Base-by-base conservation (phyloP, 2,113 vertebrate species). In the Ictalurus punctatus region DNA sequence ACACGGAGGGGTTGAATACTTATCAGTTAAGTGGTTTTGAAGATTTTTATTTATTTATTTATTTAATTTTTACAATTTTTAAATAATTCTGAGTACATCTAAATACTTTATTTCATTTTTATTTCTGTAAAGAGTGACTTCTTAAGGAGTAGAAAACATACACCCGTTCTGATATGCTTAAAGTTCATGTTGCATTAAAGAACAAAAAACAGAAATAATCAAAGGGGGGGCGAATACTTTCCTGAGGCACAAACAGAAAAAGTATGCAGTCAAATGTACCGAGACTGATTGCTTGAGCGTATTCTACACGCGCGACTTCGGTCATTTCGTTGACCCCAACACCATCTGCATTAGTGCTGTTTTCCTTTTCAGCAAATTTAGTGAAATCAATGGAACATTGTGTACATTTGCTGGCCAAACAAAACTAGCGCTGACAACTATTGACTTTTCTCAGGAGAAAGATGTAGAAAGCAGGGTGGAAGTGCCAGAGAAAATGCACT, bases 371-470 rank as follows among this genome's bases (percentile, higher is more conserved):
- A 63, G n/a, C n/a, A 10, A 67, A 69, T n/a, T 78, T 48, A 44
- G 27, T 37, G 14, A 54, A 65, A 37, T 85, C 40, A 89, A 40
- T 67, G 34, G 59, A 59, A 23, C 19, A 21, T 85, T 89, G 88
- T 89, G 23, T n/a, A 58, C 19, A 76, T 67, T 52, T 58, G 73
- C 65, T 84, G 74, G 82, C 58, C 61, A 87, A 90, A 92, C 74
- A 88, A 44, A 87, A 67, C 40, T 14, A 88, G 79, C 63, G 0
- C n/a, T 37, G 71, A 85, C 59, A 69, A 79, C 44, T 89, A 74
- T 90, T 92, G 86, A 91, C 88, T 54, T 90, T 92, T 91, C 90
- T 88, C 88, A 90, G 74, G 48, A 52, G 59, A 48, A 30, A 30
- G 40, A 7, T 27, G 69, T 91, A 48, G 90, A 90, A 91, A 89